A percentile compares a stretch with the other conserved stretches of the same genome.
Evolutionary conservation across 2,888 invertebrate genomes (phyloP).

Genomic region (Thysanoteuthis rhombus): DNA sequence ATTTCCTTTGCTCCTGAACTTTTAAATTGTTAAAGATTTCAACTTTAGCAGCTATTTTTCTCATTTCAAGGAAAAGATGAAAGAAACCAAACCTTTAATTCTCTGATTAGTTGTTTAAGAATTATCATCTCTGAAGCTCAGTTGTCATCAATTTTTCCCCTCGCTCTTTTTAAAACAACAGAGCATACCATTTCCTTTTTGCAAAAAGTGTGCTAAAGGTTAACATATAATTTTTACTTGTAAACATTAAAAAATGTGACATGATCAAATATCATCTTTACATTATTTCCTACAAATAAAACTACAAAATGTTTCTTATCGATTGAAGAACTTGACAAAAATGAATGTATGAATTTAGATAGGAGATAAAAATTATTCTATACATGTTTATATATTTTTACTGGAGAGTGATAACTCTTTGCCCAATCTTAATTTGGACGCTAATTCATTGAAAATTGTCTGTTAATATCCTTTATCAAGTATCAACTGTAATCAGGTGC

Average conservation of each 20-base stretch:
- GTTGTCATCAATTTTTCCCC: neutral
- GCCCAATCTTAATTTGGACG: neutral
- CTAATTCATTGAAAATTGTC: neutral
- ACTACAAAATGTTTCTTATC: neutral
- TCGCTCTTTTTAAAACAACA: neutral
- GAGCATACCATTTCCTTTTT: neutral
- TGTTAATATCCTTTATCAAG: neutral
- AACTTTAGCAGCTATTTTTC: no score
- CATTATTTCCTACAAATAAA: neutral
- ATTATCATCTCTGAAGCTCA: neutral
- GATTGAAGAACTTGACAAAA: neutral
- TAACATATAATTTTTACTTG: neutral
- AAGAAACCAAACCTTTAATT: neutral
- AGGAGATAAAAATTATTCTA: neutral
- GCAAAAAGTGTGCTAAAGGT: neutral
- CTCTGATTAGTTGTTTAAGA: neutral
- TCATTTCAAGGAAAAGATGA: neutral
- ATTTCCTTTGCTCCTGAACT: no score
- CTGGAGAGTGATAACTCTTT: neutral
- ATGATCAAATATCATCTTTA: neutral
- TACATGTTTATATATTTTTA: neutral
- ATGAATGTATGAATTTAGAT: no score
- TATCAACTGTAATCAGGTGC: neutral
- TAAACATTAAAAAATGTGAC: neutral
- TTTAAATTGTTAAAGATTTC: no score